Percentiles rank a stretch among this genome's conserved stretches.
Evolutionary conservation across 2,113 vertebrate species (phyloP).

Genomic region (Otocyon megalotis): DNA sequence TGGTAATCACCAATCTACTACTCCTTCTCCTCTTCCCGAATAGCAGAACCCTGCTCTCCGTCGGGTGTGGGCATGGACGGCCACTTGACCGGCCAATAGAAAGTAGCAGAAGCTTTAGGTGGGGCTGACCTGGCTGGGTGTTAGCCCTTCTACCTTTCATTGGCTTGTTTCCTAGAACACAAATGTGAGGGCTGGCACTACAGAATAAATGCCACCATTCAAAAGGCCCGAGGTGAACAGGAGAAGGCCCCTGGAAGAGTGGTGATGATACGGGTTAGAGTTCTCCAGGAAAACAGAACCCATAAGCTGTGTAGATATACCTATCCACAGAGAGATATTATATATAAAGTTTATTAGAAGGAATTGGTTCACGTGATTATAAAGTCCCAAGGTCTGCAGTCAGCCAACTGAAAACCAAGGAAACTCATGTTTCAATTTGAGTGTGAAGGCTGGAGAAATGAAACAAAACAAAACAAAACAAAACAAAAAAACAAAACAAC

Average conservation of each 20-base stretch:
- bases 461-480: neutral
- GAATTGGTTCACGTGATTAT: neutral
- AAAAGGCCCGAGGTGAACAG: neutral
- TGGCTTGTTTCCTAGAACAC: neutral
- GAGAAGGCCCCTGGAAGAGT: neutral
- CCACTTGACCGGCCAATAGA: neutral
- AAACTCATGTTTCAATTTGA: neutral
- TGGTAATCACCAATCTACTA: neutral
- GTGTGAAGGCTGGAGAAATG: neutral
- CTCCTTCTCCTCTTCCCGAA: neutral
- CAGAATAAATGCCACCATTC: neutral
- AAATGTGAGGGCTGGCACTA: neutral
- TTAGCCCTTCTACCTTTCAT: neutral
- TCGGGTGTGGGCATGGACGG: neutral
- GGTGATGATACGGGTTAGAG: neutral
- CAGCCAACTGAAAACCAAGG: neutral
- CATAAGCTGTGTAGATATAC: neutral
- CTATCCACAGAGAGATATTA: neutral
- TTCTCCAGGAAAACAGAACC: neutral
- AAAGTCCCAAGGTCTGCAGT: neutral
- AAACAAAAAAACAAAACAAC: neutral
- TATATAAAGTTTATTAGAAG: neutral
- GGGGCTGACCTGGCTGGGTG: neutral
- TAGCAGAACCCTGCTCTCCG: neutral
- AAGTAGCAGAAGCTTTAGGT: neutral